Conservation (phyloP, 2,797 vertebrate species). For the Sebastes diaconus region DNA sequence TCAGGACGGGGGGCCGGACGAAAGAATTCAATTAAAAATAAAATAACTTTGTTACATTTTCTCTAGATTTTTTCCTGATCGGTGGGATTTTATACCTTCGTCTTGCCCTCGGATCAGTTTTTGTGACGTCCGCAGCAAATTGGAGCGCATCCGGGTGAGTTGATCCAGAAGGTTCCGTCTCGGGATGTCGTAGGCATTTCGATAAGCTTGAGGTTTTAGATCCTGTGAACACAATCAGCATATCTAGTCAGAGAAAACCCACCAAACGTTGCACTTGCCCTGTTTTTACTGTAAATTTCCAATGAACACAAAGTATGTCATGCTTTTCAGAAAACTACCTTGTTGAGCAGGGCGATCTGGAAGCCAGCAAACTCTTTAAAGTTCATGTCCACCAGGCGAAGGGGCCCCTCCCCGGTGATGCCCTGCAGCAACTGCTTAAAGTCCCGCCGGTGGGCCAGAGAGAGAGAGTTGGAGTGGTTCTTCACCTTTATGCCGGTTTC, state of each 20-base stretch:
- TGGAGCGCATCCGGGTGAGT: slow-evolving; percentile 96
- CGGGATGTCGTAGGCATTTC: slow-evolving; percentile 98
- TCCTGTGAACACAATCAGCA: slow-evolving; percentile 82
- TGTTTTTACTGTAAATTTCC: neutral
- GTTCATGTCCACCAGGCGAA: slow-evolving; percentile 89
- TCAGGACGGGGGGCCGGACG: neutral
- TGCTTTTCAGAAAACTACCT: slow-evolving; percentile 80
- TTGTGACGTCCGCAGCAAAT: slow-evolving; percentile 90
- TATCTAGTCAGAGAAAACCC: neutral
- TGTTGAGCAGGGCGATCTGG: slow-evolving; percentile 94
- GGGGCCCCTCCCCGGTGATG: slow-evolving; percentile 89
- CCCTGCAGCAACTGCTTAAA: slow-evolving; percentile 94
- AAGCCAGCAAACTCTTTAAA: slow-evolving; percentile 96
- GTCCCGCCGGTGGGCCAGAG: slow-evolving; percentile 89
- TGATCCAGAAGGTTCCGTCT: slow-evolving; percentile 93
- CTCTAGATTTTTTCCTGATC: neutral
- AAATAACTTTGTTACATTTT: neutral
- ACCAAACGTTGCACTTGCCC: neutral
- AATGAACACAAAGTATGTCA: neutral
- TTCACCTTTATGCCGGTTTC: slow-evolving; percentile 97
- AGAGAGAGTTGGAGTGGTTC: slow-evolving; percentile 89
- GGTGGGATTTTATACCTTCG: slow-evolving; percentile 83
- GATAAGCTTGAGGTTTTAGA: slow-evolving; percentile 93
- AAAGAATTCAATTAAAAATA: neutral
- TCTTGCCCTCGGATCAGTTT: slow-evolving; percentile 94